Evolutionary conservation across 2,888 invertebrate genomes (phyloP).

Genomic region (Heterodera filipjevi): DNA sequence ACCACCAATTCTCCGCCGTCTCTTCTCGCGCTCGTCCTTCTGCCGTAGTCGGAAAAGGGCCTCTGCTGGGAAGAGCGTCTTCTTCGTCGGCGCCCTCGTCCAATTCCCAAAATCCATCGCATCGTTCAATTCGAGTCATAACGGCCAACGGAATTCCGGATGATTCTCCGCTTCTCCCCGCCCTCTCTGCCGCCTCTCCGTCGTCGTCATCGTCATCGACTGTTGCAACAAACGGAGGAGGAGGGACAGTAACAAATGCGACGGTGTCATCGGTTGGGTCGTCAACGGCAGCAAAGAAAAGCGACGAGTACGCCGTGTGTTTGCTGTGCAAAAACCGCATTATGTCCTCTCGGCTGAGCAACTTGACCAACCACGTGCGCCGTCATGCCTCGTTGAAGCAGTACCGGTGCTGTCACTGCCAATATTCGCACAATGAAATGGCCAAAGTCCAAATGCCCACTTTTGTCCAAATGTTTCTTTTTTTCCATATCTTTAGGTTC

Average conservation of each 20-base stretch:
- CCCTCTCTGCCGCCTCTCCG: background rate
- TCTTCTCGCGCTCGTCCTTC: background rate
- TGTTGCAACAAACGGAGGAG: background rate
- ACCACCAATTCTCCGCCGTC: background rate
- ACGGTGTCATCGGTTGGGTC: background rate
- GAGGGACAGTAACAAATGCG: background rate
- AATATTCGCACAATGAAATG: conserved; percentile 51
- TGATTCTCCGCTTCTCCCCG: background rate
- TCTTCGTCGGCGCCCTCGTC: conserved; percentile 1
- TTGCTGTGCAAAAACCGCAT: conserved; percentile 35
- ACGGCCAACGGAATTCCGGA: conserved; percentile 6
- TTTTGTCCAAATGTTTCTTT: background rate
- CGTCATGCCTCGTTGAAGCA: conserved; percentile 54
- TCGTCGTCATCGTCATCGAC: background rate
- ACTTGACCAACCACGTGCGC: conserved; percentile 52
- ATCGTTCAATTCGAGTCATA: background rate
- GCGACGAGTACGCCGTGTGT: conserved; percentile 38
- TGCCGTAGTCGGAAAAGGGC: background rate
- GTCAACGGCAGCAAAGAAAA: conserved; percentile 3
- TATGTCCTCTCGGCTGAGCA: conserved; percentile 50
- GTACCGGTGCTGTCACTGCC: conserved; percentile 53
- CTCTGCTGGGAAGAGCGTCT: background rate
- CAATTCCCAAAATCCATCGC: background rate
- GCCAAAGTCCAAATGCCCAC: conserved; percentile 41
- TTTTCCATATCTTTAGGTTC: conserved; percentile 41